phyloP scores from a whole-genome alignment of 2,888 invertebrate species.

The Ormyrus nitidulus region DNA sequence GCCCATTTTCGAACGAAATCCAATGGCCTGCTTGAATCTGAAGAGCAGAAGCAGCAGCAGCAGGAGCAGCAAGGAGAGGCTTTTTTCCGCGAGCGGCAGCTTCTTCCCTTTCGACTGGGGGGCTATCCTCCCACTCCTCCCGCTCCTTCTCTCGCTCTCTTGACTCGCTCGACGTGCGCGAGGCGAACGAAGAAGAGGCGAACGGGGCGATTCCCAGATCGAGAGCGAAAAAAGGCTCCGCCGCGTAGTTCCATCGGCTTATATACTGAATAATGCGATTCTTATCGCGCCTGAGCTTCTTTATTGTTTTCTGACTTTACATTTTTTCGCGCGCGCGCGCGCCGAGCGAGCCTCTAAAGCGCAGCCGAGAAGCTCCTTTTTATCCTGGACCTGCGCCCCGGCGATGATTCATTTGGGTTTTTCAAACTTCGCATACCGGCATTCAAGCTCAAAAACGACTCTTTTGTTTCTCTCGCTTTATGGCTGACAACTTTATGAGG shows the following conservation, averaged over 20 bases:
- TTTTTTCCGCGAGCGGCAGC: too few relatives aligned
- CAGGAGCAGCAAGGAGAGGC: too few relatives aligned
- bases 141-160: conserved; percentile 1
- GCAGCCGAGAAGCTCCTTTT: too few relatives aligned
- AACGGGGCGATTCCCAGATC: conserved; percentile 36
- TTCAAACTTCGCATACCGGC: not conserved
- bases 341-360: too few relatives aligned
- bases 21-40: conserved; percentile 11
- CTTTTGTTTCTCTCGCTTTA: not conserved
- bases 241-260: not conserved
- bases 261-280: conserved; percentile 41
- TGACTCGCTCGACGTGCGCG: not conserved
- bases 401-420: conserved; percentile 15
- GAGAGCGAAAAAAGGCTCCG: conserved; percentile 14
- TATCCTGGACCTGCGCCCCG: not conserved
- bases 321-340: not conserved
- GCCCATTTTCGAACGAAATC: not conserved
- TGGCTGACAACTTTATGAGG: not conserved
- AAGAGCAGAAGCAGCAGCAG: conserved; percentile 1
- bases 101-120: too few relatives aligned
- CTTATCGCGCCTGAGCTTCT: conserved; percentile 17
- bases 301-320: conserved; percentile 9
- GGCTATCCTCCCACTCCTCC: not conserved
- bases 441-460: not conserved
- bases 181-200: not conserved